Evolutionary conservation across 2,797 vertebrate genomes (phyloP).

Genomic region (Taeniopygia guttata): DNA sequence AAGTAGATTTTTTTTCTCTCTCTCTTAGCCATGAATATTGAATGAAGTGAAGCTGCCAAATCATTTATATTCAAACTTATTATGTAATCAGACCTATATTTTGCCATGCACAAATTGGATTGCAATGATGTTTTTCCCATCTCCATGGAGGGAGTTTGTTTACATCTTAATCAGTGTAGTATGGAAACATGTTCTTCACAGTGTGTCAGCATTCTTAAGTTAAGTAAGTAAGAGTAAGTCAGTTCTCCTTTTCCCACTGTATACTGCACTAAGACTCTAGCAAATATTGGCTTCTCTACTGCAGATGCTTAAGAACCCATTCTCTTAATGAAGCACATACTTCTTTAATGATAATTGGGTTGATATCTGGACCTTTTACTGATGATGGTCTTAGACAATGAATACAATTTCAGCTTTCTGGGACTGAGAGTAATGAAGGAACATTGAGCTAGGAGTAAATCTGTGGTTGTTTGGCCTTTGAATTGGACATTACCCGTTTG

Average conservation of each 20-base stretch:
- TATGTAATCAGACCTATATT: not conserved
- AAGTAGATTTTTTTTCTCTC: not conserved
- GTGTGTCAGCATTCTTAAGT: not conserved
- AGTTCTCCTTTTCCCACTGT: not conserved
- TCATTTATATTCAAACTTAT: not conserved
- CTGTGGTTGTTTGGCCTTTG: not conserved
- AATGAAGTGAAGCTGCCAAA: not conserved
- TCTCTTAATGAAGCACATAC: not conserved
- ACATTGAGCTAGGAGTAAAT: not conserved
- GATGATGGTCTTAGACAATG: not conserved
- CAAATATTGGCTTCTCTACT: not conserved
- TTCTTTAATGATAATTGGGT: not conserved
- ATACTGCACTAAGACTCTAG: not conserved
- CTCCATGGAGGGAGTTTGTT: not conserved
- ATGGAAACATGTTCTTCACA: not conserved
- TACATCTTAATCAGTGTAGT: not conserved
- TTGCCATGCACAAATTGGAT: not conserved
- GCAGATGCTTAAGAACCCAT: not conserved
- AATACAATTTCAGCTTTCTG: not conserved
- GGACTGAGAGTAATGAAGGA: not conserved
- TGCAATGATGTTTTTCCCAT: not conserved
- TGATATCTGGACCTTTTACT: not conserved
- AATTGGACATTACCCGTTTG: not conserved
- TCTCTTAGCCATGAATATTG: not conserved
- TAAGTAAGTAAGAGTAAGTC: no score